These are phyloP conservation scores for Gavia stellata DNA, from an alignment of 2,113 vertebrate species.

Conservation along the genomic window DNA sequence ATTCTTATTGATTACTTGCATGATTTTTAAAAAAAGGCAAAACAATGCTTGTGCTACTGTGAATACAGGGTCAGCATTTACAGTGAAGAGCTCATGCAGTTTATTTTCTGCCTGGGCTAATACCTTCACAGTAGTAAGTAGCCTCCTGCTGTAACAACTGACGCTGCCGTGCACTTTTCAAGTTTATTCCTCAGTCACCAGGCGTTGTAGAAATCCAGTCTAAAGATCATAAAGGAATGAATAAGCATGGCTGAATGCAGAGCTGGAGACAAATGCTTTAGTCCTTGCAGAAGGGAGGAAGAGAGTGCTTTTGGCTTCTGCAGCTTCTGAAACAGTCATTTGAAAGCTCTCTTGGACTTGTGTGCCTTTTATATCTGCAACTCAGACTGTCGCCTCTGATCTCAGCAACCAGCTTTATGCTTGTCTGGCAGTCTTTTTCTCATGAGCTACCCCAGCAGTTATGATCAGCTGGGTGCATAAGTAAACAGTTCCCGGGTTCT, in stretches of 20 bases:
- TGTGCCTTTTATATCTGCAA: not conserved
- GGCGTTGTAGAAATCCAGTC: not conserved
- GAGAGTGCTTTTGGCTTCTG: not conserved
- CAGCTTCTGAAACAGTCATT: not conserved
- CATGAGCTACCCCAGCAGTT: not conserved
- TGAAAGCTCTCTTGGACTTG: not conserved
- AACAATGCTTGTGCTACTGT: not conserved
- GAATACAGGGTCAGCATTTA: not conserved
- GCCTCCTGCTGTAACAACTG: not conserved
- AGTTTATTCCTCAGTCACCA: not conserved
- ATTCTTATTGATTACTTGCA: not conserved
- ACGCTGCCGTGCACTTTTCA: not conserved
- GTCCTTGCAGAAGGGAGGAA: not conserved
- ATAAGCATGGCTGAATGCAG: not conserved
- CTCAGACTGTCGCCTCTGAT: not conserved
- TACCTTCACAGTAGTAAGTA: not conserved
- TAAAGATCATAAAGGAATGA: not conserved
- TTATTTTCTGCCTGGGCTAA: not conserved
- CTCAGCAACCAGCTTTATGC: not conserved
- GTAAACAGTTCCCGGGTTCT: conserved; percentile 31
- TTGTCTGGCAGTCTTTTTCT: conserved; percentile 12
- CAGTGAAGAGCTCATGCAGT: not conserved
- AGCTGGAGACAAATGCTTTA: not conserved
- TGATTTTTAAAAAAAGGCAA: not conserved
- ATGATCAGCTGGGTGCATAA: not conserved